Base-by-base conservation (phyloP, 2,113 vertebrate species). In the Pterocles gutturalis region DNA sequence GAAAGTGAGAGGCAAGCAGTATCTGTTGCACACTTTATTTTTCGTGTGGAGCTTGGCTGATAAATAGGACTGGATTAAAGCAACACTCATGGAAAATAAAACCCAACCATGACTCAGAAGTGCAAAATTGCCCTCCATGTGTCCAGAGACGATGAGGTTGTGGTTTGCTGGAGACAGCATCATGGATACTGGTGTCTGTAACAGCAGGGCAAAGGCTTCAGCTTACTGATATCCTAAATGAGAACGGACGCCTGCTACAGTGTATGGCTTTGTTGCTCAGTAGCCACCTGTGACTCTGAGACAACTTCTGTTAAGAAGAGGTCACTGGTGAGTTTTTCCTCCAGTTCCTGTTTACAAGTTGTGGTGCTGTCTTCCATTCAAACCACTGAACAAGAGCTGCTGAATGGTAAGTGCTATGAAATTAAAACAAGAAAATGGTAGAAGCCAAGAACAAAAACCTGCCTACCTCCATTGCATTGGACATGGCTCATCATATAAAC, bases 191-290 rank as follows among this genome's bases (percentile, higher is more conserved):
- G 41, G 51, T 66, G 87, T 78, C 94, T 93, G 83, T 95, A 98
- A 95, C 96, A 96, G 93, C 95, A 94, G 90, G 96, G 93, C 95
- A 96, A 95, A 97, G 76, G 91, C 94, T 97, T 96, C 89, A 77
- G 93, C 69, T 45, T 83, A 65, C 4, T 61, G 66, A 81, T 85
- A 58, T 14, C 58, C 92, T 83, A 67, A 58, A 88, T 38, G 72
- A 34, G 71, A 54, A 55, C 22, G 43, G 78, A 61, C 0, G 22
- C 16, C 86, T 93, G 92, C 88, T 95, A 96, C 72, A 83, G 84
- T 26, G 36, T 97, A 96, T 95, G 98, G 97, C 98, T 98, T 98
- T 97, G 96, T 98, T 66, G 41, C 84, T 46, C 75, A 46, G 82
- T 45, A 43, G 87, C 67, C 49, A 95, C 96, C 83, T 31, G 78